Conservation (phyloP, 2,113 vertebrate genomes). For the Lanius collurio region DNA sequence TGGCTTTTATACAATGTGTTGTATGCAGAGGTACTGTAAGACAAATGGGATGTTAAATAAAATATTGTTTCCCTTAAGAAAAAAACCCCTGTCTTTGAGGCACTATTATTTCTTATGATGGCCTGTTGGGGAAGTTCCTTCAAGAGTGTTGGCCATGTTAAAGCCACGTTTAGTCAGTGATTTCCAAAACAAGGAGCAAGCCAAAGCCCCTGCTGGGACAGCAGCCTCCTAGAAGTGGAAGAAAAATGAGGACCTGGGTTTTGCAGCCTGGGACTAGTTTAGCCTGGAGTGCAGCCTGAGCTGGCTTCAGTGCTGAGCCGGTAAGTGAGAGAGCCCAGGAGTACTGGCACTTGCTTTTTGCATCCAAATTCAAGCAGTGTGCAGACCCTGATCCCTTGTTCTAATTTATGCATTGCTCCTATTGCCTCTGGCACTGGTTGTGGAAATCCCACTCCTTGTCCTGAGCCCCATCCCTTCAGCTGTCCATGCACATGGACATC, state of each 20-base stretch:
- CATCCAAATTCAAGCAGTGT: not conserved
- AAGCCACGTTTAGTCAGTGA: not conserved
- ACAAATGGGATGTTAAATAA: conserved; percentile 21
- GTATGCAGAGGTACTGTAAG: conserved; percentile 9
- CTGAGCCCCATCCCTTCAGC: not conserved
- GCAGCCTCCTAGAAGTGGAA: rapidly evolving
- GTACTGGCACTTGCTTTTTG: not conserved
- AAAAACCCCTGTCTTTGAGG: not conserved
- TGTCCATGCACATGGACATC: rapidly evolving
- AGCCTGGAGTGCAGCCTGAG: not conserved
- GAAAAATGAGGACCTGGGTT: not conserved
- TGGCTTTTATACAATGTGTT: conserved; percentile 15
- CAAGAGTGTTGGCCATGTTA: not conserved
- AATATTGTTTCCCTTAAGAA: not conserved
- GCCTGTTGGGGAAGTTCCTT: not conserved
- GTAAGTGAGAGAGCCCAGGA: not conserved
- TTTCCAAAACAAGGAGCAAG: not conserved
- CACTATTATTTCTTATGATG: not conserved
- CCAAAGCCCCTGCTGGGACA: not conserved
- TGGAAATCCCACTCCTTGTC: not conserved
- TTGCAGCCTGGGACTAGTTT: not conserved
- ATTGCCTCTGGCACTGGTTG: not conserved
- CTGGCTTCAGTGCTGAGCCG: not conserved
- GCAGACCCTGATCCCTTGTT: not conserved
- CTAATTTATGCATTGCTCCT: not conserved